Base-by-base conservation (phyloP, 37 sponge, comb jelly and placozoan genomes). In the Geodia barretti region DNA sequence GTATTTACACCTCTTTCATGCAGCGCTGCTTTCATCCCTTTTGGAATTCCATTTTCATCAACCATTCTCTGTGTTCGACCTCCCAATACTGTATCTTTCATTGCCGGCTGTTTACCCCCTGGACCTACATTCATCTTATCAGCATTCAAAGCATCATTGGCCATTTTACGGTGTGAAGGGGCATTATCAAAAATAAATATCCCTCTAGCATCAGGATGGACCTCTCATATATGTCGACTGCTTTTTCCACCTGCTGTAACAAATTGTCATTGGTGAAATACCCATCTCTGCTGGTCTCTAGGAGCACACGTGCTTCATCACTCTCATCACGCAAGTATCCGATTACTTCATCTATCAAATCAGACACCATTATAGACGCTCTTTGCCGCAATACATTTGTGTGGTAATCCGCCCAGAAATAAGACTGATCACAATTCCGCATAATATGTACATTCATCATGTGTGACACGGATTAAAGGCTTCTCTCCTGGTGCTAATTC, bases 1-100 rank as follows among this genome's bases (percentile, higher is more conserved):
- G 86, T 84, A 79, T 75, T 41, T 3, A 90, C 62, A 32, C 85
- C 84, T 78, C 90, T 77, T 41, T 89, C 90, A 39, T 79, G 70
- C 62, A 83, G 70, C 2, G 79, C 73, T 35, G 62, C 41, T 38
- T 41, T 62, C 76, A 80, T 79, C 24, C 76, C 81, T 47, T 60
- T 79, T 23, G 72, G 80, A n/a, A 36, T 34, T 43, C 83, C 83
- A 77, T 74, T 80, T 65, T 60, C 39, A 59, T 26, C 39, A 2
- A 29, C 70, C 79, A 72, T 82, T 69, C 36, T 40, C 74, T 83
- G 84, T 31, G 58, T 59, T 30, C 78, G 34, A 5, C 85, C 90
- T 39, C 73, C 38, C 34, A 26, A 90, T 19, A 60, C 34, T 37
- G 90, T 85, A 39, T 79, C 77, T 8, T 72, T 39, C 80, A 84